These are phyloP conservation scores for Percina caprodes DNA, from an alignment of 2,113 vertebrate genomes.

Conservation along the genomic window DNA sequence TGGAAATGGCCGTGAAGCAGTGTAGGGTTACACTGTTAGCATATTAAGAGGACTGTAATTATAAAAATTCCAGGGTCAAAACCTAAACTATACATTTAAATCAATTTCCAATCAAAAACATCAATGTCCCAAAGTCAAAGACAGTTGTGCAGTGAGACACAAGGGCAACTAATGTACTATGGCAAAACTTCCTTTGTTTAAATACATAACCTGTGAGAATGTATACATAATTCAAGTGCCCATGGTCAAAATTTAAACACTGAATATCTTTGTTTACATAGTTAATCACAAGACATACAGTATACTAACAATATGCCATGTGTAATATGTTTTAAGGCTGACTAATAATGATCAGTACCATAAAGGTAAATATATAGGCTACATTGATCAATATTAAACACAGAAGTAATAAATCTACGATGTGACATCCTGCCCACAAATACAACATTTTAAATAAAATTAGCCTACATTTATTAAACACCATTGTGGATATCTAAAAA, in stretches of 20 bases:
- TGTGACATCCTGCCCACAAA: background rate
- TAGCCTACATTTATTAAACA: background rate
- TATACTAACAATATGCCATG: background rate
- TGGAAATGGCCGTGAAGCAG: background rate
- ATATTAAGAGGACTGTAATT: background rate
- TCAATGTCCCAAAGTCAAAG: background rate
- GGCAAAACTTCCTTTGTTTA: background rate
- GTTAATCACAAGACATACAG: background rate
- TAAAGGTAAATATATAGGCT: background rate
- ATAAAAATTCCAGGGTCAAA: background rate
- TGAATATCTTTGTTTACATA: no score
- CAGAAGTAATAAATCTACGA: background rate
- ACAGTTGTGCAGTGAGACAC: background rate
- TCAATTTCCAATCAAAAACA: background rate
- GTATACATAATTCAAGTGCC: background rate
- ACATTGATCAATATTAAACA: background rate
- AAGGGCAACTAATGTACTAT: background rate
- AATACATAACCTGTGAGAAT: background rate
- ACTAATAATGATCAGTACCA: background rate
- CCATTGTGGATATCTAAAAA: background rate
- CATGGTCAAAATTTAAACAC: background rate
- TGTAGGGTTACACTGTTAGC: background rate
- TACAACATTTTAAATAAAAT: background rate
- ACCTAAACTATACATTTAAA: background rate
- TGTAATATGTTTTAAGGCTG: background rate